phyloP scores from a whole-genome alignment of 2,797 vertebrate genomes.

The Hippoglossus hippoglossus region DNA sequence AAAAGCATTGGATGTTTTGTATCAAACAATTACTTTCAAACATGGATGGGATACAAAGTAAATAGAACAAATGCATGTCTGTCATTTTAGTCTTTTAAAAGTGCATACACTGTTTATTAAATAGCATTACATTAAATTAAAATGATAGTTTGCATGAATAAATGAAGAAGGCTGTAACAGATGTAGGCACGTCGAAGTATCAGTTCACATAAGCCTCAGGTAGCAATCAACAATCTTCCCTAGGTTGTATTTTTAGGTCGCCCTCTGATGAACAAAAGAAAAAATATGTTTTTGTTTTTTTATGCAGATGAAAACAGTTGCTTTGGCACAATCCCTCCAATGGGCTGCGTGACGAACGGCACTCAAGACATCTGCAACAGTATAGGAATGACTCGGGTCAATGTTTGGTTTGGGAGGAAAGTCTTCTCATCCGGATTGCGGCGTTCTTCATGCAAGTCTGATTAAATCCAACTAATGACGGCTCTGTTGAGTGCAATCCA shows the following conservation, averaged over 20 bases:
- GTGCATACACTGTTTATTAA: constrained; percentile 91
- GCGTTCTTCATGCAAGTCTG: constrained; percentile 55
- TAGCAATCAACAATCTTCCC: constrained; percentile 83
- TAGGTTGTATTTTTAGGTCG: constrained; percentile 59
- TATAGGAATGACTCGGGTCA: constrained; percentile 66
- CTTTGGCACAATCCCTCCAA: constrained; percentile 86
- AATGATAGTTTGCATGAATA: constrained; percentile 88
- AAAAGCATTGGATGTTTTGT: constrained; percentile 70
- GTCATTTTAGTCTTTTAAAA: constrained; percentile 81
- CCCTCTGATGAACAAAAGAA: constrained; percentile 56
- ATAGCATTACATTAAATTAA: constrained; percentile 94
- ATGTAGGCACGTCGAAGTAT: constrained; percentile 94
- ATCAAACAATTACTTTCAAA: constrained; percentile 67
- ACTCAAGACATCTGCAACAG: constrained; percentile 81
- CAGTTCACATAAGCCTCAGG: constrained; percentile 77
- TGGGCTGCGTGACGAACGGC: constrained; percentile 73
- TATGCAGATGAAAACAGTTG: constrained; percentile 79
- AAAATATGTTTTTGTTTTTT: constrained; percentile 22
- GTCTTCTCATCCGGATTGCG: constrained; percentile 40
- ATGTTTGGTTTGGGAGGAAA: constrained; percentile 54
- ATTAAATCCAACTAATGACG: constrained; percentile 51
- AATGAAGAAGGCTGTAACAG: constrained; percentile 90
- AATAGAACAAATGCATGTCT: constrained; percentile 76
- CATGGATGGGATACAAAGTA: constrained; percentile 73
- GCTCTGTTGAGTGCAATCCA: constrained; percentile 48